Percentiles rank a stretch among this genome's conserved stretches.
Conservation (phyloP, 2,888 invertebrate species). For the Diarsia dahlii region DNA sequence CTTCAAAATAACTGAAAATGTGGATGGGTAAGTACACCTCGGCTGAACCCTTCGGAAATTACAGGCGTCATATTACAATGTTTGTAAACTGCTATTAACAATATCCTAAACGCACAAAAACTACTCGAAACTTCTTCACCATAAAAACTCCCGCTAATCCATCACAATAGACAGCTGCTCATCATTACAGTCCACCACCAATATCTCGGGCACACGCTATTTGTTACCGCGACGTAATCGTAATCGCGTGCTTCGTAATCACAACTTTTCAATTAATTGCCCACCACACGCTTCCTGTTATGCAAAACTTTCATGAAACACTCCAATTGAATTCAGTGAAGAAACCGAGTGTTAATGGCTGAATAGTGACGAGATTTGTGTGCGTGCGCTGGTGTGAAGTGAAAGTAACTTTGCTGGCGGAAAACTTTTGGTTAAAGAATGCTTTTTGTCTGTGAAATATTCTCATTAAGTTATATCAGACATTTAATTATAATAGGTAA, state of each 20-base stretch:
- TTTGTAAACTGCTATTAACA: neutral
- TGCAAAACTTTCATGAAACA: slow-evolving; percentile 68
- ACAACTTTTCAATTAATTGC: slow-evolving; percentile 72
- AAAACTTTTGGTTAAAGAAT: slow-evolving; percentile 16
- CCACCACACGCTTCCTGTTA: slow-evolving; percentile 67
- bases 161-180: slow-evolving; percentile 29
- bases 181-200: slow-evolving; percentile 24
- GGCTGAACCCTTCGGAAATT: neutral
- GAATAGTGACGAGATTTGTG: slow-evolving; percentile 21
- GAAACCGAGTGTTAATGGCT: slow-evolving; percentile 24
- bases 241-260: slow-evolving; percentile 60
- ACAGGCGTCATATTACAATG: neutral
- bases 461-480: neutral
- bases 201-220: slow-evolving; percentile 42
- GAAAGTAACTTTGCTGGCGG: slow-evolving; percentile 34
- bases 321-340: slow-evolving; percentile 43
- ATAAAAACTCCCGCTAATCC: slow-evolving; percentile 5
- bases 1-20: neutral
- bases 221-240: slow-evolving; percentile 43
- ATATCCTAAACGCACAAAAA: neutral
- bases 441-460: slow-evolving; percentile 22
- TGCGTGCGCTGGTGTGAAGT: slow-evolving; percentile 6
- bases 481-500: neutral
- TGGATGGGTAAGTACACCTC: neutral
- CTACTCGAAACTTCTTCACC: neutral